Base-by-base conservation (phyloP, 1,140 invertebrate genomes). In the Babylonia areolata region DNA sequence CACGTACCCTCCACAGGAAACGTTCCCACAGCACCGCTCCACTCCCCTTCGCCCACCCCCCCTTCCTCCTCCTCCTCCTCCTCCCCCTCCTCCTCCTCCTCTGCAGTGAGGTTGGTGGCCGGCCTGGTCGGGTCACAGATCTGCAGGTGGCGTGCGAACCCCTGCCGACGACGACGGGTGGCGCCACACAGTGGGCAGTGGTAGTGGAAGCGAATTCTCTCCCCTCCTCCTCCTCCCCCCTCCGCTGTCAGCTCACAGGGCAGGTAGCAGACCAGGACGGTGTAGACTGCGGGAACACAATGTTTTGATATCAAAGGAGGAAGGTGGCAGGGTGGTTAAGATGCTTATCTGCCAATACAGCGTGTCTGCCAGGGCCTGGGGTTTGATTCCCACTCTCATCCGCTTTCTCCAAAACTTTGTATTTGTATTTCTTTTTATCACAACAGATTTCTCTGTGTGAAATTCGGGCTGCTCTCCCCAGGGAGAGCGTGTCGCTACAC, bases 151-250 rank as follows among this genome's bases (percentile, higher is more conserved):
- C 35, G 77, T 20, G 54, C 35, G 28, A 87, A 81, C 6, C 58
- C 79, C 31, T 81, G 64, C 5, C 77, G 51, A n/a, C 83, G 78
- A 37, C 83, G 78, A 15, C 86, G 46, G 5, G 86, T 87, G 58
- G 51, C 64, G 28, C 86, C 86, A 82, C 86, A 87, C 31, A 85
- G 69, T 23, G 86, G 86, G 64, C 86, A 87, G 46, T 87, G 86
- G 69, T 81, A 87, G 69, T 87, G 86, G 51, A 84, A 87, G 15
- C 81, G 86, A 31, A 79, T 31, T 31, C 42, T 84, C n/a, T 69
- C 31, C 3, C 6, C 58, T 17, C 81, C 64, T 5, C 37, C 23
- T 20, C n/a, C 23, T 51, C 20, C 46, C 9, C 46, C 20, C 9
- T 20, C 6, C 9, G 6, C 20, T 23, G 5, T 64, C 11, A 85